phyloP scores from a whole-genome alignment of 2,797 vertebrate species.

The Catamblyrhynchus diadema region DNA sequence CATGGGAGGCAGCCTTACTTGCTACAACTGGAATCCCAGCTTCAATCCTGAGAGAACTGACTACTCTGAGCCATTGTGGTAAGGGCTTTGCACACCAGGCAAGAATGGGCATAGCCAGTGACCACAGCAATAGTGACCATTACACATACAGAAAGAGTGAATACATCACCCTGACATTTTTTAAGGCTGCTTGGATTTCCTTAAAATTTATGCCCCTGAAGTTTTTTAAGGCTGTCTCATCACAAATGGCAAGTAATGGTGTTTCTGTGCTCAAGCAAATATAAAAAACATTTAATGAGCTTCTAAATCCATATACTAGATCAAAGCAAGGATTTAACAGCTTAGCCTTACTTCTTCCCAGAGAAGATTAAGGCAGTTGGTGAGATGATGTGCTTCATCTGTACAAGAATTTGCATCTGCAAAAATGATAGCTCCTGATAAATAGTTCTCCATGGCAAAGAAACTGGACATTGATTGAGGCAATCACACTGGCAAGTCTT shows the following conservation, averaged over 20 bases:
- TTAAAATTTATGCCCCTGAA: not conserved
- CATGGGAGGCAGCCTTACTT: rapidly evolving
- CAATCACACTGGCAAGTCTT: not conserved
- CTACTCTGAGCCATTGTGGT: not conserved
- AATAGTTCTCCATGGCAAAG: not conserved
- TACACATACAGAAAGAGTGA: not conserved
- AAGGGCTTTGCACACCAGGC: not conserved
- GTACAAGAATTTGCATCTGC: not conserved
- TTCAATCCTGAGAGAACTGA: not conserved
- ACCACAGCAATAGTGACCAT: not conserved
- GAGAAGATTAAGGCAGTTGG: not conserved
- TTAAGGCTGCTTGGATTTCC: not conserved
- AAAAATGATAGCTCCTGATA: not conserved
- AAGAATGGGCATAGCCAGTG: not conserved
- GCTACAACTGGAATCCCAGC: not conserved
- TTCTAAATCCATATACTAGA: not conserved
- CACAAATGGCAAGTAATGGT: not conserved
- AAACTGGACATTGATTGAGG: not conserved
- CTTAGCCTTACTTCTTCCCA: not conserved
- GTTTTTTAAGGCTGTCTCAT: not conserved
- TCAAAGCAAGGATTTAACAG: not conserved
- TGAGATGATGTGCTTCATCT: not conserved
- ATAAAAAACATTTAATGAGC: not conserved
- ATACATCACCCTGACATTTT: not conserved
- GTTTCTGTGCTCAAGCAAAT: not conserved